phyloP scores from a whole-genome alignment of 2,113 vertebrate species.

The Xiphophorus couchianus region DNA sequence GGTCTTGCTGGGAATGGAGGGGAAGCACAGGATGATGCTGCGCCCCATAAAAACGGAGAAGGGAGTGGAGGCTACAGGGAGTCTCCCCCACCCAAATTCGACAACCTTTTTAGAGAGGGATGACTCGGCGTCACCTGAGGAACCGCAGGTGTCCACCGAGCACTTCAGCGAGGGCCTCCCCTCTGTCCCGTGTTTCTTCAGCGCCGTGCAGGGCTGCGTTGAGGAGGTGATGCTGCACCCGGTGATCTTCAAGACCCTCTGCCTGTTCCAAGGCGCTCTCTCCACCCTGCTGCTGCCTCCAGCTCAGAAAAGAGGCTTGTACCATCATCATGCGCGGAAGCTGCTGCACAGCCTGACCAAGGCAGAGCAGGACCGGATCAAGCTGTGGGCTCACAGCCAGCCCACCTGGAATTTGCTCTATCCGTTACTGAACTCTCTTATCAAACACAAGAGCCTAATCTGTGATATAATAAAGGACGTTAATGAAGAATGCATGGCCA shows the following conservation, averaged over 20 bases:
- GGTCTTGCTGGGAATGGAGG: slow-evolving; percentile 62
- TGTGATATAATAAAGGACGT: slow-evolving; percentile 37
- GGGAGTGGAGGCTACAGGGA: slow-evolving; percentile 27
- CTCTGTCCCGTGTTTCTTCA: slow-evolving; percentile 74
- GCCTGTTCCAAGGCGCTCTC: slow-evolving; percentile 58
- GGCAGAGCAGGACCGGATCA: slow-evolving; percentile 42
- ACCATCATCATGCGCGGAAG: slow-evolving; percentile 6
- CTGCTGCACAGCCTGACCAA: slow-evolving; percentile 38
- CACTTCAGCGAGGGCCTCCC: slow-evolving; percentile 34
- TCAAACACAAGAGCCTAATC: slow-evolving; percentile 54
- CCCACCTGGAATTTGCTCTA: slow-evolving; percentile 66
- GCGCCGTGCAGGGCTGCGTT: slow-evolving; percentile 69
- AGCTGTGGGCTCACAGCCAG: slow-evolving; percentile 51
- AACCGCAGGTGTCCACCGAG: slow-evolving; percentile 14
- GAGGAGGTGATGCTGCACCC: slow-evolving; percentile 72
- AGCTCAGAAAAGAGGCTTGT: slow-evolving; percentile 2
- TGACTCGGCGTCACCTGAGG: slow-evolving; percentile 39
- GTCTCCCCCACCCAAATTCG: slow-evolving; percentile 55
- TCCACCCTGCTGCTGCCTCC: slow-evolving; percentile 32
- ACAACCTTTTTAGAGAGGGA: slow-evolving; percentile 65
- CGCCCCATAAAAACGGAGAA: slow-evolving; percentile 4
- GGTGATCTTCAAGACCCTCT: slow-evolving; percentile 57
- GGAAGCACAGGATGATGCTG: slow-evolving; percentile 17
- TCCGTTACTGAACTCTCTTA: slow-evolving; percentile 48
- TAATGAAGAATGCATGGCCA: slow-evolving; percentile 19